Evolutionary conservation across 1,140 invertebrate species (phyloP).

Genomic region (Muscidifurax raptorellus): DNA sequence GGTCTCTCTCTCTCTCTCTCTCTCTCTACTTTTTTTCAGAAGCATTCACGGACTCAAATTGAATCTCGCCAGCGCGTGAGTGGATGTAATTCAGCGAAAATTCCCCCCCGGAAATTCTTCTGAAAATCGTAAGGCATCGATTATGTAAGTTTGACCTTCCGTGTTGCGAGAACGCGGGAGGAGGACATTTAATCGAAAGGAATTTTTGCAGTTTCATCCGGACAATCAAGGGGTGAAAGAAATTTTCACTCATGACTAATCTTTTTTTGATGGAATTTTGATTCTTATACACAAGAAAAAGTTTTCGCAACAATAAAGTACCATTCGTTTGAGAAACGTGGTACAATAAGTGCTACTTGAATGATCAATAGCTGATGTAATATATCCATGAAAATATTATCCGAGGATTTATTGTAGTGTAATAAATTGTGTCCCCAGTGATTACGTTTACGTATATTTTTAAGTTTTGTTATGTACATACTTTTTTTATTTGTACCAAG

Average conservation of each 20-base stretch:
- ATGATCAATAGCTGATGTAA: too few species aligned
- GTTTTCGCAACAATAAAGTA: too few species aligned
- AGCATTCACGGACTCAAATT: slow-evolving; percentile 33
- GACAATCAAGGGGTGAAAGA: not conserved
- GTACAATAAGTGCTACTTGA: too few species aligned
- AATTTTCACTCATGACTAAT: slow-evolving; percentile 4
- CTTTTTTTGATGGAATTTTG: slow-evolving; percentile 43
- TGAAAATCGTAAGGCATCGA: not conserved
- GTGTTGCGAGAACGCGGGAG: not conserved
- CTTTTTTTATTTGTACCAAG: too few species aligned
- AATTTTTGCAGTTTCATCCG: slow-evolving; percentile 11
- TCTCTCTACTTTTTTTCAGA: slow-evolving; percentile 16
- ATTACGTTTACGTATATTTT: too few species aligned
- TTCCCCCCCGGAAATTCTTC: slow-evolving; percentile 3
- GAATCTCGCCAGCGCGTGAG: slow-evolving; percentile 13
- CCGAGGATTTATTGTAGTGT: too few species aligned
- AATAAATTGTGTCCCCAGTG: too few species aligned
- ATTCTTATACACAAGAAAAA: too few species aligned
- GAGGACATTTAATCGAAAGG: not conserved
- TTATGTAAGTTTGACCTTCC: slow-evolving; percentile 11
- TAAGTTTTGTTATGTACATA: too few species aligned
- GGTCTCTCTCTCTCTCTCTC: slow-evolving; percentile 27
- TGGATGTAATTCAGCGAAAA: slow-evolving; percentile 23
- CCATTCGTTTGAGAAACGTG: too few species aligned
- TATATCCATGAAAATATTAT: too few species aligned